Base-by-base conservation (phyloP, 30 jellyfish, hydroid and myxozoan genomes). In the Haliclystus octoradiatus region DNA sequence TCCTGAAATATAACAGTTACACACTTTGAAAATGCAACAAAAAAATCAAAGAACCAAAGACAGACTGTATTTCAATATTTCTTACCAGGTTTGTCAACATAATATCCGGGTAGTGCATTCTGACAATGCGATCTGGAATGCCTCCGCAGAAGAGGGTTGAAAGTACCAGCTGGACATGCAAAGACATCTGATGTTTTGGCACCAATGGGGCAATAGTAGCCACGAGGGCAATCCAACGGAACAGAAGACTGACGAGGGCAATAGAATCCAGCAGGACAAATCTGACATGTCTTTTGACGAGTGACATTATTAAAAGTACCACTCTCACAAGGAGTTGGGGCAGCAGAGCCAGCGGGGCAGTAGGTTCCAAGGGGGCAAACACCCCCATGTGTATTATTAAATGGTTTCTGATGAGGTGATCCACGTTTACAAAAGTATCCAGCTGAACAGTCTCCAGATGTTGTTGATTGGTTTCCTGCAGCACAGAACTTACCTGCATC, bases 341-440 rank as follows among this genome's bases (percentile, higher is more conserved):
- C 49, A 19, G 67, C 5, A 22, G 93, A 62, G 19, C 99, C 99
- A 1, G 77, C 68, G 4, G 92, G 92, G 53, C 99, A 91, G 70
- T 67, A 66, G 2, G 99, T 82, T 0, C 99, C 99, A 22, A 95
- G 84, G 1, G 94, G 94, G 78, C 99, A 91, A 15, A 91, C 64
- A 0, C 99, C 99, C 47, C 99, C 99, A 60, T 75, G 53, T 13
- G 84, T 82, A 2, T 51, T 71, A 69, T 77, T 78, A 32, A 70
- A 57, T 1, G 99, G 99, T 14, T 82, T 80, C 68, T 52, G 63
- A 35, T 62, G 86, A 13, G 99, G 95, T 0, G 99, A 91, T 68
- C 99, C 95, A 57, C 63, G 72, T 50, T 83, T 70, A 77, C 99
- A 91, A 65, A 62, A 91, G 80, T 71, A 91, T 23, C 99, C 99